Percentiles rank a stretch among this genome's conserved stretches.
Conservation (phyloP, 2,113 vertebrate species). For the Lophura nycthemera region DNA sequence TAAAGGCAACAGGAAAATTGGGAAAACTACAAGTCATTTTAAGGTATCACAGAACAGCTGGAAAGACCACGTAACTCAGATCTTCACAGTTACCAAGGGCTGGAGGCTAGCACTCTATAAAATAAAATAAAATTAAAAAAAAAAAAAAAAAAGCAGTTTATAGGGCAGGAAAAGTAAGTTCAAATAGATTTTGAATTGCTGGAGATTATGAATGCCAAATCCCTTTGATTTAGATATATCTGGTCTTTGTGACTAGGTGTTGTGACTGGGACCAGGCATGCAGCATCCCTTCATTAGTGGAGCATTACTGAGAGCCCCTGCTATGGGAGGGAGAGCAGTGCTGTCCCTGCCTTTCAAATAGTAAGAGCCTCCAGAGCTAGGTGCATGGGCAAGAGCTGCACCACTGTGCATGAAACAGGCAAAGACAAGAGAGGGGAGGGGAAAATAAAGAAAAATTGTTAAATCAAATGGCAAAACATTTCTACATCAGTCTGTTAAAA, state of each 20-base stretch:
- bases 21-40: neutral
- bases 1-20: neutral
- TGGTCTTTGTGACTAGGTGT: neutral
- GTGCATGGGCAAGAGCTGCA: neutral
- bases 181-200: neutral
- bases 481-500: neutral
- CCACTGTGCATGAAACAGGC: neutral
- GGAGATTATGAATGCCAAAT: neutral
- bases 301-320: accelerated
- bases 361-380: neutral
- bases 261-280: neutral
- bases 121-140: neutral
- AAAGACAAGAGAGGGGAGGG: neutral
- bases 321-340: accelerated
- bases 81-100: neutral
- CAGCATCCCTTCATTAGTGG: neutral
- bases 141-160: accelerated
- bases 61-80: neutral
- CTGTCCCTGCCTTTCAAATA: neutral
- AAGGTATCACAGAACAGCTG: neutral
- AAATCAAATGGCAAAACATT: neutral
- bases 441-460: neutral
- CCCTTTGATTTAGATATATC: neutral
- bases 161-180: neutral
- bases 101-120: neutral